Percentiles rank a stretch among this genome's conserved stretches.
Evolutionary conservation across 2,888 invertebrate genomes (phyloP).

Genomic region (Ferdinandea cuprea): DNA sequence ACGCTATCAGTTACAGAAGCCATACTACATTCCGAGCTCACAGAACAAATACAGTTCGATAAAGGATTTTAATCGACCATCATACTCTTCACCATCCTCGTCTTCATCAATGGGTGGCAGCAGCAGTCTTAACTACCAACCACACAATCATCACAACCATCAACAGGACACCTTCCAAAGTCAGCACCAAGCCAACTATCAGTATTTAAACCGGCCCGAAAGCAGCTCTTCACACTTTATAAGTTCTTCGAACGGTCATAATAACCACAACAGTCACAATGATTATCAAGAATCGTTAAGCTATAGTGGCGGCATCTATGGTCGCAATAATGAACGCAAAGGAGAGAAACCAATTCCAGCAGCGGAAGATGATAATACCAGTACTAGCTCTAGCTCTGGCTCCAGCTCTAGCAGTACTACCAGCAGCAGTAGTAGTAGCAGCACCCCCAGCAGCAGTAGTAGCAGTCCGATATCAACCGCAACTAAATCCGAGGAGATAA

Average conservation of each 20-base stretch:
- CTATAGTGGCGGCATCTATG: conserved; percentile 81
- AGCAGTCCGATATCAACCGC: conserved; percentile 53
- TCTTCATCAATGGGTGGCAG: conserved; percentile 76
- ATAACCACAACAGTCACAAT: conserved; percentile 74
- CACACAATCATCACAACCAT: conserved; percentile 76
- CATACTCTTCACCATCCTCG: conserved; percentile 45
- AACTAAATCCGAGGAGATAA: conserved; percentile 58
- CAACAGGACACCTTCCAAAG: conserved; percentile 78
- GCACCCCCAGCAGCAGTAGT: conserved; percentile 59
- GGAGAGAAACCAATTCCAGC: conserved; percentile 81
- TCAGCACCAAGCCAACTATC: conserved; percentile 80
- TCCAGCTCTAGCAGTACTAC: conserved; percentile 67
- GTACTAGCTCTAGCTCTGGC: conserved; percentile 58
- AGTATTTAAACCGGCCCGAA: conserved; percentile 82
- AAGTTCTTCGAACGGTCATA: conserved; percentile 75
- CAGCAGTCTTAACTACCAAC: conserved; percentile 75
- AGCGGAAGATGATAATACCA: conserved; percentile 74
- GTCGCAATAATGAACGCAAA: conserved; percentile 81
- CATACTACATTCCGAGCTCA: conserved; percentile 80
- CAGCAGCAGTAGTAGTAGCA: conserved; percentile 73
- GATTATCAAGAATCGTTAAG: conserved; percentile 80
- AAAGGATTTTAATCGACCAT: conserved; percentile 72
- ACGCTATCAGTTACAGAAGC: conserved; percentile 82
- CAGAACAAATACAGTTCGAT: conserved; percentile 76
- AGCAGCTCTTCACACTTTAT: conserved; percentile 76